These are phyloP conservation scores for Lycocerus yunnanus DNA, from an alignment of 2,888 invertebrate species.

Conservation along the genomic window DNA sequence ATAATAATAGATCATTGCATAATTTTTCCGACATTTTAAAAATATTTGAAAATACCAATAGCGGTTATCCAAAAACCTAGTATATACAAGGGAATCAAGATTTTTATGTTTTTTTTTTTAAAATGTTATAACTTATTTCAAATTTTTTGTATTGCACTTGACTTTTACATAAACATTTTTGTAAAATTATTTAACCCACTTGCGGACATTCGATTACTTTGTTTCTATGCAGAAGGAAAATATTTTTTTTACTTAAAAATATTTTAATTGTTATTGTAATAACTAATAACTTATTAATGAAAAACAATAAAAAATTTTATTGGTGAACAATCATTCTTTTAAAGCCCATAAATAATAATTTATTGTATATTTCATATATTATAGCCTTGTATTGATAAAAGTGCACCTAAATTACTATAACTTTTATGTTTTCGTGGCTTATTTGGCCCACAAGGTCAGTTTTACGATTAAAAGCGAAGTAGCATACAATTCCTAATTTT, in stretches of 20 bases:
- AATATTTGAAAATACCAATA: background rate
- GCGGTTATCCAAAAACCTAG: too few relatives aligned
- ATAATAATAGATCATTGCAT: background rate
- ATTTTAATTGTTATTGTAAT: background rate
- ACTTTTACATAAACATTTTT: background rate
- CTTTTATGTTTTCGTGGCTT: background rate
- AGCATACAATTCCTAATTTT: too few relatives aligned
- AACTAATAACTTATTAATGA: too few relatives aligned
- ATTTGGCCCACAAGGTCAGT: background rate
- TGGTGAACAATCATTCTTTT: background rate
- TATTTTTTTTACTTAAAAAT: background rate
- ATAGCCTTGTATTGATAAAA: background rate
- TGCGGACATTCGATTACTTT: background rate
- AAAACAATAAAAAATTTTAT: background rate
- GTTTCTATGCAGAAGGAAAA: background rate
- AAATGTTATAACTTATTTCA: background rate
- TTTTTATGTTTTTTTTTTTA: background rate
- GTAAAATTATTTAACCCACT: background rate
- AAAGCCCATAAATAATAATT: background rate
- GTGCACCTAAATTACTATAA: background rate
- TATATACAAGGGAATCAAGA: background rate
- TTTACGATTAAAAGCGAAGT: background rate
- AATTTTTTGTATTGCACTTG: background rate
- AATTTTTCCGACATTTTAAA: background rate
- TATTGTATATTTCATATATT: background rate